Base-by-base conservation (phyloP, 1,140 invertebrate species). In the Drosophila erecta region DNA sequence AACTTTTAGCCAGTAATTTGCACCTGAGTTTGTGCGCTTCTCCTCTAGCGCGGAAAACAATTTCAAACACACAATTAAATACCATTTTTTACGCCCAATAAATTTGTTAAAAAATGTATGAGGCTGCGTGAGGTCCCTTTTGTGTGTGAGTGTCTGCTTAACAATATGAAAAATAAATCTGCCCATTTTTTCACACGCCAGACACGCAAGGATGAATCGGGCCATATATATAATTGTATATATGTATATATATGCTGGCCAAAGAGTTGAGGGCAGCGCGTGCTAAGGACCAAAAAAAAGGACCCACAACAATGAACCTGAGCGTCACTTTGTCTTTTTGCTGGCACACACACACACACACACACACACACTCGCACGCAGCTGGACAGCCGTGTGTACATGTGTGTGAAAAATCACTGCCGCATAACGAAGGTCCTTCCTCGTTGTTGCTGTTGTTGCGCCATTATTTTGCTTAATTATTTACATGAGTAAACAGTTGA, bases 401-500 rank as follows among this genome's bases (percentile, higher is more conserved):
- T 55, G 70, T 76, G 51, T 80, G 47, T 80, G 72, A 60, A 86
- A 86, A 81, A 81, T 81, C 74, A 86, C 54, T 79, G 83, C 65
- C 79, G 83, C 69, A 71, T 79, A 67, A 76, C 61, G 65, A 61
- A 74, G 61, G 75, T 78, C 64, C 83, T 80, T 58, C 50, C 35
- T 51, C 58, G 55, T 59, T 75, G 60, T 66, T 71, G 71, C 53
- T 69, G 59, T 33, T 73, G 58, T 64, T 67, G 54, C 65, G 43
- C 71, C 83, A 87, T 83, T 87, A 85, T 86, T 87, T 83, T 79
- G 67, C 79, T 83, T 89, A 83, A 89, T 87, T 87, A 89, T 89
- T 89, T 89, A 79, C 79, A 84, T 83, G 84, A 89, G 79, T 83
- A 89, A 87, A 83, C 84, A 89, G 84, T 87, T 66, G 84, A 89